Percentiles rank a stretch among this genome's conserved stretches.
phyloP scores from a whole-genome alignment of 2,797 vertebrate genomes.

The Bovichtus variegatus region DNA sequence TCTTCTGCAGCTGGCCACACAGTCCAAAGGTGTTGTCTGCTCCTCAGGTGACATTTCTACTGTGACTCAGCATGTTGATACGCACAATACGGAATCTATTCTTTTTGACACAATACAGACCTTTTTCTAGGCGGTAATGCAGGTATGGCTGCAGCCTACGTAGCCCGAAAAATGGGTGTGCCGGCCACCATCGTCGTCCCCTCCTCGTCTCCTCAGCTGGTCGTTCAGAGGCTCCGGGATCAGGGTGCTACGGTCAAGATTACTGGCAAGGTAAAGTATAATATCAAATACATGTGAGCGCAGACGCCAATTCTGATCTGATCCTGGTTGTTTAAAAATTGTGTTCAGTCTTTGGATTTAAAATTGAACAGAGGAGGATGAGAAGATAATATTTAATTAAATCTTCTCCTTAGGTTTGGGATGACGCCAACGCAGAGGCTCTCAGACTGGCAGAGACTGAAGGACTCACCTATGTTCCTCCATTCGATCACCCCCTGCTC shows the following conservation, averaged over 20 bases:
- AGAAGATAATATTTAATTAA: neutral
- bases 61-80: neutral
- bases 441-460: conserved; percentile 76
- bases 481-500: conserved; percentile 86
- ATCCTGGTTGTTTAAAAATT: neutral
- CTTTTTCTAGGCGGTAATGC: conserved; percentile 84
- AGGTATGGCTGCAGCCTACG: conserved; percentile 86
- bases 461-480: conserved; percentile 81
- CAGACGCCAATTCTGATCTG: neutral
- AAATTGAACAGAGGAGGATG: too few species aligned
- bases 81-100: neutral
- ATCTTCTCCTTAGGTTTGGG: conserved; percentile 83
- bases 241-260: conserved; percentile 82
- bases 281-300: too few species aligned
- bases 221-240: conserved; percentile 80
- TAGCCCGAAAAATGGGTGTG: conserved; percentile 81
- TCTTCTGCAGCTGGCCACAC: conserved; percentile 70
- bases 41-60: conserved; percentile 80
- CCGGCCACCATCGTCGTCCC: conserved; percentile 85
- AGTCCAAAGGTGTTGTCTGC: conserved; percentile 84
- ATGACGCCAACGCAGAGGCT: conserved; percentile 86
- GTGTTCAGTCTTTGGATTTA: neutral
- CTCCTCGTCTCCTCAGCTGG: conserved; percentile 75
- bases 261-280: conserved; percentile 77
- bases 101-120: neutral